phyloP scores from a whole-genome alignment of 2,113 vertebrate species.

The Gracilinanus agilis region DNA sequence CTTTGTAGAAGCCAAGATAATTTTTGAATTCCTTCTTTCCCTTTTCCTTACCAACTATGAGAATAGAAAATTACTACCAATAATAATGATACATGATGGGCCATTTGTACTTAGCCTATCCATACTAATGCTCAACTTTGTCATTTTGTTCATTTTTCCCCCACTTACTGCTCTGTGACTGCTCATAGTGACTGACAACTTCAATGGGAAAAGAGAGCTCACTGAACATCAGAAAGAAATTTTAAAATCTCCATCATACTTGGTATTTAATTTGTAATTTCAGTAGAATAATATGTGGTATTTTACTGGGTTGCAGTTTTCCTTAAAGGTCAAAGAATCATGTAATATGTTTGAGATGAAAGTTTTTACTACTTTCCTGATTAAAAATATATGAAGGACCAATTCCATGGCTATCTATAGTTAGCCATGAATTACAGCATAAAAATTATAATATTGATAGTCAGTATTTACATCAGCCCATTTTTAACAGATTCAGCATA shows the following conservation, averaged over 20 bases:
- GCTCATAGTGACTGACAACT: slow-evolving; percentile 16
- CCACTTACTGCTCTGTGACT: slow-evolving; percentile 13
- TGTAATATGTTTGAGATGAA: slow-evolving; percentile 7
- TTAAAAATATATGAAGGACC: slow-evolving; percentile 35
- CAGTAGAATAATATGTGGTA: slow-evolving; percentile 36
- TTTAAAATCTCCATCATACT: not conserved
- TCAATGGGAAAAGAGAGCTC: slow-evolving; percentile 8
- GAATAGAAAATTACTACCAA: slow-evolving; percentile 21
- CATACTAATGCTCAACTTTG: not conserved
- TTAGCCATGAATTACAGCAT: not conserved
- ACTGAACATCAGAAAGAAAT: slow-evolving; percentile 31
- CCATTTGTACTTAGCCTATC: not conserved
- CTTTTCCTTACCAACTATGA: slow-evolving; percentile 35
- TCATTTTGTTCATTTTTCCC: not conserved
- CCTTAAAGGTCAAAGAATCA: slow-evolving; percentile 27
- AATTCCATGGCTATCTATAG: slow-evolving; percentile 36
- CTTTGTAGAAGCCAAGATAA: slow-evolving; percentile 7
- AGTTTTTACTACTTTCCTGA: slow-evolving; percentile 21
- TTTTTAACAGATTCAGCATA: slow-evolving; percentile 14
- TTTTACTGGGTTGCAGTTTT: not conserved
- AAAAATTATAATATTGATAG: slow-evolving; percentile 25
- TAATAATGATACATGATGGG: not conserved
- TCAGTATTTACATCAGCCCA: slow-evolving; percentile 16
- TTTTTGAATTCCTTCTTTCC: slow-evolving; percentile 9
- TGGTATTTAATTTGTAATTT: not conserved